phyloP scores from a whole-genome alignment of 2,797 vertebrate species.

The Paedocypris micromegethes region DNA sequence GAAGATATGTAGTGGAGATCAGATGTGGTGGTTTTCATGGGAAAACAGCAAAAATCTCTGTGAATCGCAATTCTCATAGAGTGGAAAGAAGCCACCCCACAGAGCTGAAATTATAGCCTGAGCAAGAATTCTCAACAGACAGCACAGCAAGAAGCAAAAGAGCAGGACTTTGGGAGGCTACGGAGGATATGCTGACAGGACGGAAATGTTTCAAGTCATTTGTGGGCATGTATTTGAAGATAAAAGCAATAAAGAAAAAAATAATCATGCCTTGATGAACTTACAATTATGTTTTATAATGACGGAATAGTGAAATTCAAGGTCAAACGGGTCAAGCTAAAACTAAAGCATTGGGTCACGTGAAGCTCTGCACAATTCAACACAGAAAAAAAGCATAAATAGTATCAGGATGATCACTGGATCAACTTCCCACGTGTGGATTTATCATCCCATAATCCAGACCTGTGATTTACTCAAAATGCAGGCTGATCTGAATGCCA shows the following conservation, averaged over 20 bases:
- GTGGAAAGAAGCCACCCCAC: slow-evolving; percentile 25
- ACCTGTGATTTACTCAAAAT: slow-evolving; percentile 34
- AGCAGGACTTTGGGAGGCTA: neutral
- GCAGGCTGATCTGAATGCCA: neutral
- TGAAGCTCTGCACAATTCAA: neutral
- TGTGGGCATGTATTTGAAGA: neutral
- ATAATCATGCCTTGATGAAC: neutral
- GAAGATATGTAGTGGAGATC: slow-evolving; percentile 7
- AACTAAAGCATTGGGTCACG: neutral
- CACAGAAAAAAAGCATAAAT: slow-evolving; percentile 7
- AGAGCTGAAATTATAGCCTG: slow-evolving; percentile 36
- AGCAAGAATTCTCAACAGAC: slow-evolving; percentile 17
- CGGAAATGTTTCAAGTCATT: slow-evolving; percentile 3
- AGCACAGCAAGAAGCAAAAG: slow-evolving; percentile 19
- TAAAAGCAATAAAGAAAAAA: neutral
- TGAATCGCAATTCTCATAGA: slow-evolving; percentile 8
- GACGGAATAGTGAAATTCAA: too few relatives aligned
- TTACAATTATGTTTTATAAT: neutral
- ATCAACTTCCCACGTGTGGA: slow-evolving; percentile 32
- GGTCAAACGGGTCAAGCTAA: neutral
- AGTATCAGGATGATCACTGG: slow-evolving; percentile 19
- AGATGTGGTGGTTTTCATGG: neutral
- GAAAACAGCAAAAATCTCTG: slow-evolving; percentile 5
- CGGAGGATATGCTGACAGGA: slow-evolving; percentile 1
- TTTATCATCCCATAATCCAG: slow-evolving; percentile 29